Evolutionary conservation across 2,113 vertebrate species (phyloP).

Genomic region (Cavia porcellus): DNA sequence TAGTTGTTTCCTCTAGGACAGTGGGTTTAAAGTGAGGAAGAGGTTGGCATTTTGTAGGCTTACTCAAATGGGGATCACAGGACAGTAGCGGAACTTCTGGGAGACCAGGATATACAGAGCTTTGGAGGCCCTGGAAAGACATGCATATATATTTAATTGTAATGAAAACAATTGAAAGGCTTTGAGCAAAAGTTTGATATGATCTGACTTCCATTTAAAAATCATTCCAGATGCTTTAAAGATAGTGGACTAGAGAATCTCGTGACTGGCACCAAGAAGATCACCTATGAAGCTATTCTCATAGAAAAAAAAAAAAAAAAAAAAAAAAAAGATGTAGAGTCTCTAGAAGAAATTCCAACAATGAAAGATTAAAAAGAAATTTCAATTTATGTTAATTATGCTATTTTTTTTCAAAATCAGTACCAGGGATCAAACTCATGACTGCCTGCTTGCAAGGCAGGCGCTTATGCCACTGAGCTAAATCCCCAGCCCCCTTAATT

Average conservation of each 20-base stretch:
- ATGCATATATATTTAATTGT: not conserved
- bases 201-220: not conserved
- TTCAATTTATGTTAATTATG: not conserved
- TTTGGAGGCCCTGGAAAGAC: not conserved
- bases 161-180: not conserved
- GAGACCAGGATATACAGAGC: not conserved
- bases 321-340: not conserved
- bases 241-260: not conserved
- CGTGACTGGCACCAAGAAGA: not conserved
- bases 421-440: no score
- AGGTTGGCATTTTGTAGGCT: not conserved
- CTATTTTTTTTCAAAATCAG: no score
- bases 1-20: not conserved
- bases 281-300: not conserved
- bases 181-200: not conserved
- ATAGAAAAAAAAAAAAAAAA: no score
- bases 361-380: not conserved
- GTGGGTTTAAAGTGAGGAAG: not conserved
- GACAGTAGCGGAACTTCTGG: not conserved
- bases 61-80: not conserved
- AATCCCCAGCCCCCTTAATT: no score
- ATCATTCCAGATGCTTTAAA: not conserved
- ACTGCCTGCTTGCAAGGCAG: no score
- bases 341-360: not conserved
- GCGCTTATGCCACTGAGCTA: no score